phyloP scores from a whole-genome alignment of 2,797 vertebrate species.

The Dipus sagitta region DNA sequence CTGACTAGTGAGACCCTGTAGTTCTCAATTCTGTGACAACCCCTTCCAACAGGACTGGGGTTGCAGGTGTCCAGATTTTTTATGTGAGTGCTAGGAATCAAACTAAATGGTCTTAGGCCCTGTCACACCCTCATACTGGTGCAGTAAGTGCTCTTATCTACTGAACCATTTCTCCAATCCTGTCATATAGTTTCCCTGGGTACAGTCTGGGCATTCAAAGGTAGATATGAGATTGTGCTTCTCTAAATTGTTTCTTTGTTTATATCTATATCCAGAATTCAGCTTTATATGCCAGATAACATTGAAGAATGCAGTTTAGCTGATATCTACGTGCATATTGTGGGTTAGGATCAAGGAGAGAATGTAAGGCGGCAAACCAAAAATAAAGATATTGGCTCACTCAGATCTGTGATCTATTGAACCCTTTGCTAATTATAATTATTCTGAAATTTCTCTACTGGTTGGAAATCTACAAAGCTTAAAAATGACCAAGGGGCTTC shows the following conservation, averaged over 20 bases:
- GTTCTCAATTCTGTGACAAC: too few relatives aligned
- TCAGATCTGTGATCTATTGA: not conserved
- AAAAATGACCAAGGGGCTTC: constrained; percentile 15
- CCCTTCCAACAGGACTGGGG: too few relatives aligned
- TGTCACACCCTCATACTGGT: too few relatives aligned
- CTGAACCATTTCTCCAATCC: too few relatives aligned
- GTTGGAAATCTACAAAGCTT: constrained; percentile 17
- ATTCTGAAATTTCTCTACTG: constrained; percentile 13
- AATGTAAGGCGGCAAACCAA: not conserved
- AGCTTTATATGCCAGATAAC: constrained; percentile 11
- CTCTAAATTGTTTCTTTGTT: not conserved
- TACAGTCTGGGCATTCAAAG: not conserved
- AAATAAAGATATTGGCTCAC: not conserved
- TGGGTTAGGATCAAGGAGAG: not conserved
- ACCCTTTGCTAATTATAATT: constrained; percentile 13
- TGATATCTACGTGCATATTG: not conserved
- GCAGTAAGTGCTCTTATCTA: too few relatives aligned
- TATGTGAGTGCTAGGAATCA: too few relatives aligned
- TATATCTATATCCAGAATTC: constrained; percentile 5
- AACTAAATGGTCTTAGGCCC: too few relatives aligned
- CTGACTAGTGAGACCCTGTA: too few relatives aligned
- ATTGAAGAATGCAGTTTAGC: constrained; percentile 9
- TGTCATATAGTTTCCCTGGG: not conserved
- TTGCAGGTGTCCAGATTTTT: too few relatives aligned
- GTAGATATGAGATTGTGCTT: not conserved